Conservation (phyloP, 2,888 invertebrate genomes). For the Drosophila sordidula region DNA sequence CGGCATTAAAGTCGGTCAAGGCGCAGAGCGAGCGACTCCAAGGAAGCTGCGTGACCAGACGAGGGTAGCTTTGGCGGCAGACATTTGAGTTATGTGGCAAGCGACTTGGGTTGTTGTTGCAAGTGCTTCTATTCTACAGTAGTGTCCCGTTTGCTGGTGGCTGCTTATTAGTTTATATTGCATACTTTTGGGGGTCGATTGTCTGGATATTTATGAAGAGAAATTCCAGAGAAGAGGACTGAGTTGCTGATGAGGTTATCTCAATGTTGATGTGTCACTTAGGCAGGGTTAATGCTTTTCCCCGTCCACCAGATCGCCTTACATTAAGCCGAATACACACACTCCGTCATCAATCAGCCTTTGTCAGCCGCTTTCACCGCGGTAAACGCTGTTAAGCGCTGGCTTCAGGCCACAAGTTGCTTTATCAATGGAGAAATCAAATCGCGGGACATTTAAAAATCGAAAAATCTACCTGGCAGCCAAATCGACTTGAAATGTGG, state of each 20-base stretch:
- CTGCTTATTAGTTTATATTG: constrained; percentile 76
- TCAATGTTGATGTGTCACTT: constrained; percentile 71
- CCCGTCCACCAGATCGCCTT: constrained; percentile 22
- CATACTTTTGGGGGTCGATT: constrained; percentile 45
- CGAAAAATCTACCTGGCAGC: constrained; percentile 42
- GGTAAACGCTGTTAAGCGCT: constrained; percentile 60
- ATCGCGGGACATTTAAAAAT: constrained; percentile 44
- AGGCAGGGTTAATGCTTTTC: constrained; percentile 63
- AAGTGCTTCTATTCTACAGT: constrained; percentile 49
- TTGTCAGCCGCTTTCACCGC: constrained; percentile 56
- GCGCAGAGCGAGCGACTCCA: constrained; percentile 39
- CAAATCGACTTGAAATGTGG: constrained; percentile 46
- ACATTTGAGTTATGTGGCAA: constrained; percentile 81
- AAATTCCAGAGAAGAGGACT: constrained; percentile 47
- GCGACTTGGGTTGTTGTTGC: constrained; percentile 17
- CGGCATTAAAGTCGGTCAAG: constrained; percentile 79
- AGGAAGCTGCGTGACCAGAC: constrained; percentile 73
- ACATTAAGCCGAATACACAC: constrained; percentile 34
- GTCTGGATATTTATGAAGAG: constrained; percentile 73
- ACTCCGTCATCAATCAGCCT: constrained; percentile 69
- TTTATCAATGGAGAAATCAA: constrained; percentile 47
- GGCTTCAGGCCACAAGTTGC: constrained; percentile 48
- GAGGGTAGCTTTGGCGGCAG: constrained; percentile 73
- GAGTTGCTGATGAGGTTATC: constrained; percentile 50
- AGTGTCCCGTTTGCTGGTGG: constrained; percentile 63